Evolutionary conservation across 2,113 vertebrate species (phyloP).

Genomic region (Solea senegalensis): DNA sequence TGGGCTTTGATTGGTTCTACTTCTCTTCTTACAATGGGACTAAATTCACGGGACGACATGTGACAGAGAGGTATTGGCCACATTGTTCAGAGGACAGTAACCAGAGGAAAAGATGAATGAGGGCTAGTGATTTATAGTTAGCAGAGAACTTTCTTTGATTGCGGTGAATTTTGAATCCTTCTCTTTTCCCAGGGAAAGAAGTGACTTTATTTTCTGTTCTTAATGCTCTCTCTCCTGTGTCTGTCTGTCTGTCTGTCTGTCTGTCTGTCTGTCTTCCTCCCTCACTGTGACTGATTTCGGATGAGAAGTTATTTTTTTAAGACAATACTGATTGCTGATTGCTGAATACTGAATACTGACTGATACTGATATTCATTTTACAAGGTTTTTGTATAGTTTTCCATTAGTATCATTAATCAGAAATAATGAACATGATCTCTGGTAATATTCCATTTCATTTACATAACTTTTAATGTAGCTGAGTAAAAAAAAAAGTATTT

Average conservation of each 20-base stretch:
- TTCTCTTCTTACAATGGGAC: constrained; percentile 75
- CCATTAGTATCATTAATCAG: too few species aligned
- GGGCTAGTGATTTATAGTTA: constrained; percentile 51
- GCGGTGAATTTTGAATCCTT: constrained; percentile 34
- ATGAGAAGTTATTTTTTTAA: too few species aligned
- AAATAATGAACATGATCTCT: too few species aligned
- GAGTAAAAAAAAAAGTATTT: too few species aligned
- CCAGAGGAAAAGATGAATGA: constrained; percentile 63
- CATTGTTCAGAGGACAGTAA: constrained; percentile 74
- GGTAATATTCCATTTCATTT: too few species aligned
- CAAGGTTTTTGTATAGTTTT: too few species aligned
- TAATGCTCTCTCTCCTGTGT: constrained; percentile 1
- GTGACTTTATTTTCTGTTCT: constrained; percentile 19
- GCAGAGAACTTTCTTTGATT: constrained; percentile 45
- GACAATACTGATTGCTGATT: too few species aligned
- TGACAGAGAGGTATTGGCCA: constrained; percentile 71
- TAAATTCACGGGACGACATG: constrained; percentile 73
- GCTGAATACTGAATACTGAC: too few species aligned
- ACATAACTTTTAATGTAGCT: too few species aligned
- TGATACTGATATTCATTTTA: too few species aligned
- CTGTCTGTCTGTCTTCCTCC: background rate
- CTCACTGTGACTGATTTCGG: too few species aligned
- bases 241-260: background rate
- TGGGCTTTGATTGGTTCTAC: constrained; percentile 77
- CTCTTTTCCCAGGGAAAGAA: constrained; percentile 25